A percentile compares a stretch with the other conserved stretches of the same genome.
These are phyloP conservation scores for Elephantulus edwardii DNA, from an alignment of 2,113 vertebrate genomes.

Conservation along the genomic window DNA sequence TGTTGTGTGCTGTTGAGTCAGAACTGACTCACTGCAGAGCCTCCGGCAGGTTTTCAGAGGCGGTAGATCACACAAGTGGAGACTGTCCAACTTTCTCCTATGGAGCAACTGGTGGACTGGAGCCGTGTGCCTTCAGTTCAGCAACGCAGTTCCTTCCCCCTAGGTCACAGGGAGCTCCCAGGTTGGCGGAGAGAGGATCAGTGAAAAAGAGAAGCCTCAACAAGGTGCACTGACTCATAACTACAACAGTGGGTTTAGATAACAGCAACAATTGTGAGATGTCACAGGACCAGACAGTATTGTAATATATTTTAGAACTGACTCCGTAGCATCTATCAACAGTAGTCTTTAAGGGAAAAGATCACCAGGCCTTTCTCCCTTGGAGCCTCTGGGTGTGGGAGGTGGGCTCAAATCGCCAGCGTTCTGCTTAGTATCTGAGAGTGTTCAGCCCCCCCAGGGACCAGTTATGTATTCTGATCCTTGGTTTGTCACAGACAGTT, in stretches of 20 bases:
- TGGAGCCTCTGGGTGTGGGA: no score
- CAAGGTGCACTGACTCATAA: not conserved
- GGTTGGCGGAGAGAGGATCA: not conserved
- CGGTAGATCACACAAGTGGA: no score
- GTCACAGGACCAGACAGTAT: not conserved
- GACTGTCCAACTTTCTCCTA: no score
- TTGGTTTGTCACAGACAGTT: not conserved
- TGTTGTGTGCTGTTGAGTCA: no score
- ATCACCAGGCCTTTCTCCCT: not conserved
- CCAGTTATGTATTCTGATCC: not conserved
- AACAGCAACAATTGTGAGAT: not conserved
- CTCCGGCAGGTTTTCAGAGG: no score
- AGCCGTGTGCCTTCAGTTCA: no score
- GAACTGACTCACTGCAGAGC: no score
- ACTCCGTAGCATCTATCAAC: not conserved
- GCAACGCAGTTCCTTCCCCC: no score
- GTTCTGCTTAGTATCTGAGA: not conserved
- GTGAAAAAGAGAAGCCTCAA: not conserved
- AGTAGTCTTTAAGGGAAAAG: not conserved
- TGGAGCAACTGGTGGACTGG: no score
- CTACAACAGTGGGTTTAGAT: not conserved
- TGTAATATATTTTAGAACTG: not conserved
- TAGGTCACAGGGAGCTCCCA: no score
- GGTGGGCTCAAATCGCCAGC: not conserved
- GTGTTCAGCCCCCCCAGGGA: not conserved